Percentiles rank a stretch among this genome's conserved stretches.
Conservation (phyloP, 1,140 invertebrate genomes). For the Helicoverpa armigera region DNA sequence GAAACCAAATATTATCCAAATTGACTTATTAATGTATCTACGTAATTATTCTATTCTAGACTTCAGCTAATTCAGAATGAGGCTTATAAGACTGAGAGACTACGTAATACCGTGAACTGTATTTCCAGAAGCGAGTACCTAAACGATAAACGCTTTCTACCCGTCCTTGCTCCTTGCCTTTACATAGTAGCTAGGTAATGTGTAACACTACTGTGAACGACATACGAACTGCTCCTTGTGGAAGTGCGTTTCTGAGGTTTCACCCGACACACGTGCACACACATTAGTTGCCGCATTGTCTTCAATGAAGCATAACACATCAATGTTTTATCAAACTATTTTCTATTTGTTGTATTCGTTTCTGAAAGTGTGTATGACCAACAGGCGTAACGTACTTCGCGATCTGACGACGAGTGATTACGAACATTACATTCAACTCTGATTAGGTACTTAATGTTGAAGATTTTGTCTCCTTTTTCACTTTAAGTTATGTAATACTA, state of each 20-base stretch:
- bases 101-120: slow-evolving; percentile 83
- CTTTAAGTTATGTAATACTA: slow-evolving; percentile 59
- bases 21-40: slow-evolving; percentile 48
- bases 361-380: slow-evolving; percentile 16
- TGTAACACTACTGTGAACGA: slow-evolving; percentile 77
- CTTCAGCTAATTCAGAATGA: slow-evolving; percentile 74
- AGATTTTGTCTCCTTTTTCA: slow-evolving; percentile 40
- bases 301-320: slow-evolving; percentile 61
- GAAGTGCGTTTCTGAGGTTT: slow-evolving; percentile 78
- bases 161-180: slow-evolving; percentile 86
- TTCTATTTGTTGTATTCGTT: slow-evolving; percentile 54
- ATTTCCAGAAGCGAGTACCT: slow-evolving; percentile 80
- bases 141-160: slow-evolving; percentile 85
- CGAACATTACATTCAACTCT: slow-evolving; percentile 19
- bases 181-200: slow-evolving; percentile 84
- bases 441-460: slow-evolving; percentile 35
- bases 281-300: slow-evolving; percentile 59
- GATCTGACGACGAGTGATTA: slow-evolving; percentile 7
- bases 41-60: slow-evolving; percentile 64
- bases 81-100: slow-evolving; percentile 83
- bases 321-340: slow-evolving; percentile 59
- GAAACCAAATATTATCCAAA: slow-evolving; percentile 44
- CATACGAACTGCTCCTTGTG: slow-evolving; percentile 76
- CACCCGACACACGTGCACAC: slow-evolving; percentile 65
- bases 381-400: background rate